phyloP scores from a whole-genome alignment of 2,888 invertebrate genomes.

The Lobophora halterata region DNA sequence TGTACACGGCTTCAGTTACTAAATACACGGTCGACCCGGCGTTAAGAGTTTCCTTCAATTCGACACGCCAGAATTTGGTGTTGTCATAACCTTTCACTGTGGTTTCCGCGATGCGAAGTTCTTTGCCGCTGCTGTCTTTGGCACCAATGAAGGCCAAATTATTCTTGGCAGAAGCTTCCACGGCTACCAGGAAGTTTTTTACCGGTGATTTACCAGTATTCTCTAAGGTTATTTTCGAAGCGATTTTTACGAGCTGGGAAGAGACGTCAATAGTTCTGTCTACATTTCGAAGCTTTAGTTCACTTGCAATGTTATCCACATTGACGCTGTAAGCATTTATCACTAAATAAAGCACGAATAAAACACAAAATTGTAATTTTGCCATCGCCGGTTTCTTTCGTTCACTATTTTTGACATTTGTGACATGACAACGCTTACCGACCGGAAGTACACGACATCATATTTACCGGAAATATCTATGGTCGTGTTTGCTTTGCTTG shows the following conservation, averaged over 20 bases:
- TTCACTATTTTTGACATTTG: slow-evolving; percentile 27
- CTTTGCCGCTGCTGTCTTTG: slow-evolving; percentile 82
- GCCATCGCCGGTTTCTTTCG: slow-evolving; percentile 72
- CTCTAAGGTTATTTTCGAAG: slow-evolving; percentile 89
- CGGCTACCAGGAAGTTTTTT: slow-evolving; percentile 84
- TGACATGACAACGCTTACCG: slow-evolving; percentile 55
- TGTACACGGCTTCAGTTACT: slow-evolving; percentile 86
- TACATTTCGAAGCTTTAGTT: slow-evolving; percentile 87
- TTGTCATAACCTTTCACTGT: slow-evolving; percentile 74
- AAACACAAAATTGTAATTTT: slow-evolving; percentile 54
- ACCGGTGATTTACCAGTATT: slow-evolving; percentile 88
- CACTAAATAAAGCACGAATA: slow-evolving; percentile 55
- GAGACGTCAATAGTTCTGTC: slow-evolving; percentile 93
- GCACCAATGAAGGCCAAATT: slow-evolving; percentile 89
- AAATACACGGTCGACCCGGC: slow-evolving; percentile 81
- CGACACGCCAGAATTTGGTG: slow-evolving; percentile 77
- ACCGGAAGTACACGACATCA: slow-evolving; percentile 74
- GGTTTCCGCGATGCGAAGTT: slow-evolving; percentile 76
- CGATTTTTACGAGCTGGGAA: slow-evolving; percentile 93
- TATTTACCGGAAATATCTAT: slow-evolving; percentile 21
- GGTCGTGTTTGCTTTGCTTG: slow-evolving; percentile 1
- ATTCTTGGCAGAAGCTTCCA: slow-evolving; percentile 83
- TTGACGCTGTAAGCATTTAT: slow-evolving; percentile 53
- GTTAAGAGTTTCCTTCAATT: slow-evolving; percentile 81
- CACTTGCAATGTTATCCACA: slow-evolving; percentile 75